Base-by-base conservation (phyloP, 2,797 vertebrate genomes). In the Limosa lapponica region DNA sequence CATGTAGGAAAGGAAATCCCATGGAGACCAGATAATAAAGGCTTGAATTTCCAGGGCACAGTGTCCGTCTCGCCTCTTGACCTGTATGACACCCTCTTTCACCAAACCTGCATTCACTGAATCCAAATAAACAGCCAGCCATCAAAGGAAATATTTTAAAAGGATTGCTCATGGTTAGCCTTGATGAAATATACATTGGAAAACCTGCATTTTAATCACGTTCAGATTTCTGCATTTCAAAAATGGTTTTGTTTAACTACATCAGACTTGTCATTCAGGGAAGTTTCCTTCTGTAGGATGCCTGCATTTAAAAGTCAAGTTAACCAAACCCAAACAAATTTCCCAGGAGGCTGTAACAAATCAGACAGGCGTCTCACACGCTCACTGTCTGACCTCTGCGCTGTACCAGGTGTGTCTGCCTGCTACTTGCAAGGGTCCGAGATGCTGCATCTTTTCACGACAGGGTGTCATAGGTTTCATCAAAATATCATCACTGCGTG, bases 1-100 rank as follows among this genome's bases (percentile, higher is more conserved):
- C 96, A 73, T 95, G 96, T 96, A 98, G 94, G 97, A 96, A 97
- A 95, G 94, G 95, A 92, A 98, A 96, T 96, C 98, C 98, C 97
- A 24, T 91, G 94, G 97, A 92, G 97, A 97, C 95, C 87, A 97
- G 96, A 98, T 98, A 98, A 99, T 98, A 98, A 98, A 98, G 91
- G 97, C 44, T 93, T 97, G 97, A 86, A 97, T 98, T 96, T 83
- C 75, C 90, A 94, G 96, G 87, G 86, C 85, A 34, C 49, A 70
- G 75, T 72, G 93, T 87, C 94, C 80, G 92, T 96, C 94, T 95
- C 92, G 96, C 95, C 98, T 98, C 98, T 97, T 98, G 98, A 98
- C 98, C 98, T 86, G 84, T 52, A 94, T 98, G 98, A 98, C 98
- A 98, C 98, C 97, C 98, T 97, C 92, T 97, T 98, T 98, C 97